Evolutionary conservation across 2,888 invertebrate species (phyloP).

Genomic region (Orchesella flavescens): DNA sequence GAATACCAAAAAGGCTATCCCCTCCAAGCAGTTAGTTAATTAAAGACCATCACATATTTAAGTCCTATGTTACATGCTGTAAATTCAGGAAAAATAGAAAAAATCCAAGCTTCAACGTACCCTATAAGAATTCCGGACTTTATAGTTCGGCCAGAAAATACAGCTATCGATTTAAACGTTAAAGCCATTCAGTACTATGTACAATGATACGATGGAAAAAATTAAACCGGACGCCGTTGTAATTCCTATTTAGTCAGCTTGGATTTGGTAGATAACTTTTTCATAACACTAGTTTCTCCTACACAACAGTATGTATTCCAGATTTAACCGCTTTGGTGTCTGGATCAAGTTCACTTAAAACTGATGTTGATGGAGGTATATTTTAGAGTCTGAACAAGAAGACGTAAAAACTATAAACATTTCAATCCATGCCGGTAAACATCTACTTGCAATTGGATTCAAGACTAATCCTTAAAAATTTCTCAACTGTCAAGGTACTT

Average conservation of each 20-base stretch:
- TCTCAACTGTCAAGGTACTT: too few species aligned
- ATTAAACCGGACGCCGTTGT: not conserved
- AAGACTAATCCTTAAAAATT: too few species aligned
- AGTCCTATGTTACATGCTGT: not conserved
- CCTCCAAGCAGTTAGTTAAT: too few species aligned
- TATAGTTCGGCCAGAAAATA: conserved; percentile 60
- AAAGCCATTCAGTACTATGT: conserved; percentile 58
- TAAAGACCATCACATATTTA: too few species aligned
- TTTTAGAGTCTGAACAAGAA: not conserved
- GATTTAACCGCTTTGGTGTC: not conserved
- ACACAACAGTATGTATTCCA: too few species aligned
- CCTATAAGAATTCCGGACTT: conserved; percentile 58
- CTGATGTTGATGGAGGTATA: not conserved
- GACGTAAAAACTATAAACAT: too few species aligned
- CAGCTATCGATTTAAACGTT: conserved; percentile 44
- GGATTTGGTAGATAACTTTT: not conserved
- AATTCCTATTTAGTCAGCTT: not conserved
- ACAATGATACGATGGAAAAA: not conserved
- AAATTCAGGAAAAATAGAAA: not conserved
- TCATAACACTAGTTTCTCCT: not conserved
- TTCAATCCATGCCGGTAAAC: too few species aligned
- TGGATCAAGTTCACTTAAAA: not conserved
- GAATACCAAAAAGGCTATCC: too few species aligned
- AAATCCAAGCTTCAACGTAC: conserved; percentile 30
- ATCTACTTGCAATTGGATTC: too few species aligned